Base-by-base conservation (phyloP, 2,113 vertebrate genomes). In the Bungarus multicinctus region DNA sequence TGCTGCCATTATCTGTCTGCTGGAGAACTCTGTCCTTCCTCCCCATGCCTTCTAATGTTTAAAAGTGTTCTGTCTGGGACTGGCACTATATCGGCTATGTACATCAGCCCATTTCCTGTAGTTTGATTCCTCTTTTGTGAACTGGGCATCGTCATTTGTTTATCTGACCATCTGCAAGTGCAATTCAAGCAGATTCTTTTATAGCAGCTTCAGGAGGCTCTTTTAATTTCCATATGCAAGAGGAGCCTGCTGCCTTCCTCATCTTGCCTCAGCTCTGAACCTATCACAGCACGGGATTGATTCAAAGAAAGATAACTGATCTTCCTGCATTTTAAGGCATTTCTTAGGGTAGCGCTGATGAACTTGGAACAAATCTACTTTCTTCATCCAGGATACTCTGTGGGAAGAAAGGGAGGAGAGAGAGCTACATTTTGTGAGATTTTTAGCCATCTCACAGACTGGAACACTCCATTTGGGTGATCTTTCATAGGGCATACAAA, bases 111-210 rank as follows among this genome's bases (percentile, higher is more conserved):
- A 96, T 97, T 95, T 97, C 92, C 94, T 94, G 95, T 94, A 95
- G 95, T 97, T 97, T 97, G 97, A 97, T 97, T 98, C 97, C 97
- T 96, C 97, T 98, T 58, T 96, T 98, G 97, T 97, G 97, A 97
- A 95, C 92, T 9, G 94, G 94, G 90, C 50, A 97, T 93, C 81
- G 95, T 95, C 97, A 97, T 97, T 98, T 88, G 9, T 97, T 95
- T 94, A 94, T 92, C 95, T 90, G 96, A 97, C 94, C 97, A 96
- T 96, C 94, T 96, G 95, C 93, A 93, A 97, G 94, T 94, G 94
- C 97, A 97, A 98, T 98, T 97, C 97, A 96, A 97, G 96, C 95
- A 95, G 95, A 96, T 97, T 96, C 96, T 95, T 96, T 47, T 96
- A 96, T 96, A 95, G 57, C 93, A 97, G 91, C 96, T 95, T 97